phyloP scores from a whole-genome alignment of 2,113 vertebrate species.

The Nanorana parkeri region DNA sequence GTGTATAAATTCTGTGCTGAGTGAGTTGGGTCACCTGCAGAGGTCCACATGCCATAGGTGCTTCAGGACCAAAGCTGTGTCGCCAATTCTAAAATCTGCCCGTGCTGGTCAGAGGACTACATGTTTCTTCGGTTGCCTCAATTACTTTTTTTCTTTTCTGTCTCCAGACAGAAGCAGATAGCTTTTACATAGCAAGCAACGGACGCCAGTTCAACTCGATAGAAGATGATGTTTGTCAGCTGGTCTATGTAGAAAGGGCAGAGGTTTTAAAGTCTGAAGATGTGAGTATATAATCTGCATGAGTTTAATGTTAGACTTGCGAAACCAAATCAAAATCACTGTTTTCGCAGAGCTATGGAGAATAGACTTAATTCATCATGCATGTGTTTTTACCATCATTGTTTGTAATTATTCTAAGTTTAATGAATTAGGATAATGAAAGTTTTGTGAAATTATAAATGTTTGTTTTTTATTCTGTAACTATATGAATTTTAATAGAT shows the following conservation, averaged over 20 bases:
- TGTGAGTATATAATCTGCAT: constrained; percentile 68
- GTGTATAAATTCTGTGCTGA: constrained; percentile 15
- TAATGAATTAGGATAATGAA: too few relatives aligned
- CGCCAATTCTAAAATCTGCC: background rate
- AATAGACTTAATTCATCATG: too few relatives aligned
- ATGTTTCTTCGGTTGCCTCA: background rate
- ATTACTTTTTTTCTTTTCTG: constrained; percentile 27
- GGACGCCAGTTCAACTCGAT: constrained; percentile 97
- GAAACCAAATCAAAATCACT: background rate
- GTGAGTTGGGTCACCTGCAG: background rate
- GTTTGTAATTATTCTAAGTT: too few relatives aligned
- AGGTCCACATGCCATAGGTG: constrained; percentile 5
- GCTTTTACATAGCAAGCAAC: constrained; percentile 92
- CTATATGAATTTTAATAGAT: too few relatives aligned
- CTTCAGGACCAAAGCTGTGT: background rate
- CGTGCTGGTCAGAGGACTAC: background rate
- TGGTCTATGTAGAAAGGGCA: constrained; percentile 94
- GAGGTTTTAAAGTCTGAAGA: constrained; percentile 95
- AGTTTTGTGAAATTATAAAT: too few relatives aligned
- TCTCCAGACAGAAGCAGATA: constrained; percentile 88
- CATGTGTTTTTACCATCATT: too few relatives aligned
- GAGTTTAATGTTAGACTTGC: background rate
- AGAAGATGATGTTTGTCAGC: constrained; percentile 94
- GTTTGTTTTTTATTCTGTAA: too few relatives aligned
- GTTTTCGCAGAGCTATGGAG: too few relatives aligned